Base-by-base conservation (phyloP, 2,797 vertebrate genomes). In the Myripristis jacobus region DNA sequence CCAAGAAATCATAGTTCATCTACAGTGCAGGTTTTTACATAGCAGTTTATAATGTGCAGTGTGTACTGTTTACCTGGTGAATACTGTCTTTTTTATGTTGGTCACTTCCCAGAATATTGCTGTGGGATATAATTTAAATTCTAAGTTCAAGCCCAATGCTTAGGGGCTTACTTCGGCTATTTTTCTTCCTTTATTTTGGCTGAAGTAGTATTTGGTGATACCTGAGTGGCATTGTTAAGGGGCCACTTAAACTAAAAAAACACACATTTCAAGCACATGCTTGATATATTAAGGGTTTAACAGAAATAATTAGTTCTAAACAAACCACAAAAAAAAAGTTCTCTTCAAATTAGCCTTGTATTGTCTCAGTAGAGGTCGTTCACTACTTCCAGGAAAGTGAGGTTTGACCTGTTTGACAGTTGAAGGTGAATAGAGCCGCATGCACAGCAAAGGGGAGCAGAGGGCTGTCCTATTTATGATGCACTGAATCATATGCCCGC, bases 151-250 rank as follows among this genome's bases (percentile, higher is more conserved):
- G 77, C 24, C 53, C 18, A 22, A 63, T 1, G 53, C 62, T 82
- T 2, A 15, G 81, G 63, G 74, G 83, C 58, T 66, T 68, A 54
- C 68, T 66, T 41, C 4, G 53, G 58, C 79, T 55, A 70, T 70
- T 80, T 84, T 70, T 77, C 64, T 73, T 50, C 44, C 54, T 69
- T 71, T 53, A 77, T 84, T 85, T 72, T 71, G 73, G 50, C 72
- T 21, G 27, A 59, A 82, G 90, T 31, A 75, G 86, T 89, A 78
- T 81, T 87, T 88, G 59, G 87, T 87, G 73, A 79, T 75, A 57
- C 70, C 63, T 82, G 75, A 55, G 76, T 80, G 72, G 65, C 72
- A 80, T 77, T 44, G 86, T 80, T 79, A 72, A 68, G 66, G 75
- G 48, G 66, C 63, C 73, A 71, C 71, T 90, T 82, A 81, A 70